Conservation (phyloP, 2,888 invertebrate genomes). For the Mythimna impura region DNA sequence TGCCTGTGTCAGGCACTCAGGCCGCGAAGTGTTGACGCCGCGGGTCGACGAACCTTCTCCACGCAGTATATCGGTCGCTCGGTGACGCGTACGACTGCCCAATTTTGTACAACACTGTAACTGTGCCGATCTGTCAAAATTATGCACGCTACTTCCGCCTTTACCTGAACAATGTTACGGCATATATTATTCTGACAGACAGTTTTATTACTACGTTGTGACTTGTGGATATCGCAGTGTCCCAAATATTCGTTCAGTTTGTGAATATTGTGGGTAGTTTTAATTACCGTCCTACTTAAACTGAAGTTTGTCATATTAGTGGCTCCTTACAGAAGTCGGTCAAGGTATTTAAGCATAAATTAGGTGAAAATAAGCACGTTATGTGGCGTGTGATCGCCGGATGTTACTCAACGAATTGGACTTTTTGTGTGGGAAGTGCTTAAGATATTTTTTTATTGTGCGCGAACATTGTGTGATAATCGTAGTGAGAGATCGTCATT, state of each 20-base stretch:
- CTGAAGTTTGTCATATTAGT: slow-evolving; percentile 65
- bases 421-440: slow-evolving; percentile 80
- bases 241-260: slow-evolving; percentile 49
- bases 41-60: slow-evolving; percentile 82
- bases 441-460: slow-evolving; percentile 76
- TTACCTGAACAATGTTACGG: slow-evolving; percentile 55
- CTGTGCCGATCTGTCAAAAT: slow-evolving; percentile 71
- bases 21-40: slow-evolving; percentile 70
- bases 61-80: slow-evolving; percentile 76
- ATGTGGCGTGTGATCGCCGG: slow-evolving; percentile 72
- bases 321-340: slow-evolving; percentile 74
- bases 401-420: slow-evolving; percentile 76
- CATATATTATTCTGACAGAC: slow-evolving; percentile 57
- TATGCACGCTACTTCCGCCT: slow-evolving; percentile 67
- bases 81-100: slow-evolving; percentile 75
- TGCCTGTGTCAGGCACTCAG: slow-evolving; percentile 65
- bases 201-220: slow-evolving; percentile 45
- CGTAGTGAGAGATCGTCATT: slow-evolving; percentile 81
- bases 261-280: slow-evolving; percentile 71
- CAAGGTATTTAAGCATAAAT: slow-evolving; percentile 76
- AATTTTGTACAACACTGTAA: slow-evolving; percentile 72
- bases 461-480: slow-evolving; percentile 78
- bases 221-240: slow-evolving; percentile 47
- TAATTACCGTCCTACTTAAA: slow-evolving; percentile 63
- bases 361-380: slow-evolving; percentile 78